Evolutionary conservation across 2,888 invertebrate species (phyloP).

Genomic region (Beris morrisii): DNA sequence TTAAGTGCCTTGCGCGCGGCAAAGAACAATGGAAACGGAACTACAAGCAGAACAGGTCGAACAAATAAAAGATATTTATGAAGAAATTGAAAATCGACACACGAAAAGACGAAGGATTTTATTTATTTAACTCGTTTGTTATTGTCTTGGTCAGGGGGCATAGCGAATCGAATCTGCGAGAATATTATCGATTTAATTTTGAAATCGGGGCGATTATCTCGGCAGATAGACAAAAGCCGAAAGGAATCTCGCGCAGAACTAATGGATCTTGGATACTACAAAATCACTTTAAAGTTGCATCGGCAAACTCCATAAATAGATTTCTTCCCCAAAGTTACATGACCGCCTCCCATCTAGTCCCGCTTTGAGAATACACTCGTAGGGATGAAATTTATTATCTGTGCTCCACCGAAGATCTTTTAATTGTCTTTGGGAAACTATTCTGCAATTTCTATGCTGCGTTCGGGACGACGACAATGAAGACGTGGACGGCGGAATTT

Average conservation of each 20-base stretch:
- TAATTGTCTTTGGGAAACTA: slow-evolving; percentile 25
- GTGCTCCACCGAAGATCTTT: slow-evolving; percentile 17
- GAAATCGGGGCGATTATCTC: slow-evolving; percentile 16
- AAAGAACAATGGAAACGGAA: no score
- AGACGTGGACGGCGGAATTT: slow-evolving; percentile 17
- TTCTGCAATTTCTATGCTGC: slow-evolving; percentile 12
- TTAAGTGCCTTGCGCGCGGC: slow-evolving; percentile 27
- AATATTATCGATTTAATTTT: slow-evolving; percentile 11
- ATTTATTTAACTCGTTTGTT: slow-evolving; percentile 29
- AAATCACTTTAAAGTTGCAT: slow-evolving; percentile 23
- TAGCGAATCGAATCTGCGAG: slow-evolving; percentile 13
- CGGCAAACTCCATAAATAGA: slow-evolving; percentile 18
- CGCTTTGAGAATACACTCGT: background rate
- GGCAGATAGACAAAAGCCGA: background rate
- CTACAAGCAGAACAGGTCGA: no score
- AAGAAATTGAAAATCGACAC: slow-evolving; percentile 30
- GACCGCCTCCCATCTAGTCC: background rate
- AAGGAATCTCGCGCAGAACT: background rate
- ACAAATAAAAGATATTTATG: slow-evolving; percentile 17
- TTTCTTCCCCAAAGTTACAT: background rate
- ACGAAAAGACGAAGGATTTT: slow-evolving; percentile 17
- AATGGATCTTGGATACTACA: slow-evolving; percentile 14
- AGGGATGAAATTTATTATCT: slow-evolving; percentile 28
- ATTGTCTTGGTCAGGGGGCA: slow-evolving; percentile 17
- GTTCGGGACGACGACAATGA: background rate